Base-by-base conservation (phyloP, 2,113 vertebrate genomes). In the Ariopsis seemanni region DNA sequence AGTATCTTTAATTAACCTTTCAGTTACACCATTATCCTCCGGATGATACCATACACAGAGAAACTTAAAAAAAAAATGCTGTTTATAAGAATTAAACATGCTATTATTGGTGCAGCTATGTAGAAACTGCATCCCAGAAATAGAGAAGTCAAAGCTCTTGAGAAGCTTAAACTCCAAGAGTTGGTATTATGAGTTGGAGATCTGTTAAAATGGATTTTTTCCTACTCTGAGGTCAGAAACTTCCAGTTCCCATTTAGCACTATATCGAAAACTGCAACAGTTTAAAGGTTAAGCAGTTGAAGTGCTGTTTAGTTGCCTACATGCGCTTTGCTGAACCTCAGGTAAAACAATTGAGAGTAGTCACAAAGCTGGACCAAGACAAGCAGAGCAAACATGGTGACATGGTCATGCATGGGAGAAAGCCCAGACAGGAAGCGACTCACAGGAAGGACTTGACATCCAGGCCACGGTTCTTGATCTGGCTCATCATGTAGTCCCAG, bases 381-480 rank as follows among this genome's bases (percentile, higher is more conserved):
- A 53, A n/a, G 53, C 62, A 27, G 65, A 15, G 8, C 57, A 78
- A 75, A 57, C 77, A 79, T 7, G 48, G 42, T 34, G 78, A 85
- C 17, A 72, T 63, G 63, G 22, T 27, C 89, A 90, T 69, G 85
- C 81, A 58, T 18, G 85, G 74, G 22, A 77, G 3, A 84, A 67
- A 88, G 10, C 65, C 78, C 86, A 88, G n/a, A 88, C 79, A 80
- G 72, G 14, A 86, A 88, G 82, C 12, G 82, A 99, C 98, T 99
- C 97, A 99, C 98, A 99, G 95, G 93, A 99, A 99, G 92, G 98
- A 99, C 94, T 98, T 99, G 95, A 98, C 97, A 91, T 99, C 98
- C 95, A 99, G 96, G 95, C 98, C 98, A 18, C 97, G 97, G 93
- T 96, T 98, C 93, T 96, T 96, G 92, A 99, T 98, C 95, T 99